A percentile compares a stretch with the other conserved stretches of the same genome.
phyloP scores from a whole-genome alignment of 2,888 invertebrate species.

The Junonia oenone region DNA sequence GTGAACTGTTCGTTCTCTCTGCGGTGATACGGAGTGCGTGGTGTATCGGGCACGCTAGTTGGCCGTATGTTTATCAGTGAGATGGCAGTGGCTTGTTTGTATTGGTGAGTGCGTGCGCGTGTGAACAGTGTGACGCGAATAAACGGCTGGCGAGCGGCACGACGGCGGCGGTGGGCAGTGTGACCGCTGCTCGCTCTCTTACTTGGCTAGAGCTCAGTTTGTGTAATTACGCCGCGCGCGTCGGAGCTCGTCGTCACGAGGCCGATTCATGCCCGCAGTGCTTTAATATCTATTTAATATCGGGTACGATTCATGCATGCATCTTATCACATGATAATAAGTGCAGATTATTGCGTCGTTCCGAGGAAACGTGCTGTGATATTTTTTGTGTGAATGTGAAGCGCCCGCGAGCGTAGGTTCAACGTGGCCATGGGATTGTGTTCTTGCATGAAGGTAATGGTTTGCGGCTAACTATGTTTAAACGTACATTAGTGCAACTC shows the following conservation, averaged over 20 bases:
- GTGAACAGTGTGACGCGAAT: constrained; percentile 71
- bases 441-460: constrained; percentile 67
- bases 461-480: constrained; percentile 50
- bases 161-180: constrained; percentile 44
- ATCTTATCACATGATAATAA: constrained; percentile 65
- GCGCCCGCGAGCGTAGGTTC: constrained; percentile 56
- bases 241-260: constrained; percentile 62
- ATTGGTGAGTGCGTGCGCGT: constrained; percentile 69
- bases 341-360: constrained; percentile 61
- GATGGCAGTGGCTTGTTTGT: constrained; percentile 57
- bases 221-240: constrained; percentile 55
- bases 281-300: constrained; percentile 42
- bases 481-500: constrained; percentile 44
- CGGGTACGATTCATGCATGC: constrained; percentile 57
- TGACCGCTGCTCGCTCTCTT: constrained; percentile 33
- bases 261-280: constrained; percentile 49
- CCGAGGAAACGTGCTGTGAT: constrained; percentile 43
- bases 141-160: constrained; percentile 48
- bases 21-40: neutral
- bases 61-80: constrained; percentile 36
- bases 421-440: constrained; percentile 71
- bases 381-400: constrained; percentile 48
- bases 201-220: constrained; percentile 47
- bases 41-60: constrained; percentile 6
- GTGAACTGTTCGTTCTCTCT: constrained; percentile 6